Evolutionary conservation across 2,888 invertebrate species (phyloP).

Genomic region (Chromoteleia sp.): DNA sequence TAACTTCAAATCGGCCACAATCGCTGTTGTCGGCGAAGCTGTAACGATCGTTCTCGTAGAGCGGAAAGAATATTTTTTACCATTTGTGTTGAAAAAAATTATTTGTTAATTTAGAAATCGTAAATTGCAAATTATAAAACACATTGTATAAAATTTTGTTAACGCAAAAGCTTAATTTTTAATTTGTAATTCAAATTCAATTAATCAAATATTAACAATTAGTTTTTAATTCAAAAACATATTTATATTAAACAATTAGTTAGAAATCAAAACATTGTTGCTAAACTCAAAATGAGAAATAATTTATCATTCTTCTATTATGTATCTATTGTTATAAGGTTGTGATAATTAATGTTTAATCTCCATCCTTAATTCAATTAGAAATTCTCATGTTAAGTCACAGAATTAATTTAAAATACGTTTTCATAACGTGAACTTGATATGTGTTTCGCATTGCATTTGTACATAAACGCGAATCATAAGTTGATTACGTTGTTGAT

Average conservation of each 20-base stretch:
- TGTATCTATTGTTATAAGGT: neutral
- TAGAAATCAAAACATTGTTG: no score
- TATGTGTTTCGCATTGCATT: constrained; percentile 38
- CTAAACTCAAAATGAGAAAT: no score
- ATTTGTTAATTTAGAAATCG: neutral
- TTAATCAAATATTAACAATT: no score
- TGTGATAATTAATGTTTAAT: constrained; percentile 1
- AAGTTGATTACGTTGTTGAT: constrained; percentile 47
- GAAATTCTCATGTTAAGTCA: constrained; percentile 22
- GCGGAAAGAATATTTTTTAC: constrained; percentile 6
- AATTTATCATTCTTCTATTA: neutral
- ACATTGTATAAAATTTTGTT: no score
- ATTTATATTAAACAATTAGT: no score
- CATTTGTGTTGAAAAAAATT: constrained; percentile 3
- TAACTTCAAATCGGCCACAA: constrained; percentile 53
- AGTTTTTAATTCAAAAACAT: no score
- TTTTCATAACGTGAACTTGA: constrained; percentile 51
- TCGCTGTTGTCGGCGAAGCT: constrained; percentile 50
- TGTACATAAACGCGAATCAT: constrained; percentile 47
- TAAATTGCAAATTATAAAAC: neutral
- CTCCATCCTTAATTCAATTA: constrained; percentile 14
- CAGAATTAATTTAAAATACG: constrained; percentile 34
- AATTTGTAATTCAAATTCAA: no score
- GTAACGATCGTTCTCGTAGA: constrained; percentile 42
- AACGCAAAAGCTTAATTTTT: no score